Conservation (phyloP, 2,888 invertebrate genomes). For the Dromius quadrimaculatus region DNA sequence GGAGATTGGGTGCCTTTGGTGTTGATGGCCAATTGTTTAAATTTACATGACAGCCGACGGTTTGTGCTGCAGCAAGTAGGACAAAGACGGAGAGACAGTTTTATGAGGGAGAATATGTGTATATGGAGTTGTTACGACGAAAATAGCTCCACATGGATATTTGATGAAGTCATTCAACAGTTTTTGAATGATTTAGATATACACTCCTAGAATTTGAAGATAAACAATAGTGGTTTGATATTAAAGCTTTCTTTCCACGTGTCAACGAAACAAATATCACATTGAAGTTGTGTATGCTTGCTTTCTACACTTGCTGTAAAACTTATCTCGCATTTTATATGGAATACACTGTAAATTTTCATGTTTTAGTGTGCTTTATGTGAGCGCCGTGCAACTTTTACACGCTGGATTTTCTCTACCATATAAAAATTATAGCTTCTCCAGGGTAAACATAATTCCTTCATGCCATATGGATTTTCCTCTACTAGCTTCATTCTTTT, state of each 20-base stretch:
- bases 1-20: constrained; percentile 8
- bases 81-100: not conserved
- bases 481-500: too few species aligned
- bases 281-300: not conserved
- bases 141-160: too few species aligned
- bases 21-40: constrained; percentile 47
- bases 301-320: constrained; percentile 44
- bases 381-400: constrained; percentile 39
- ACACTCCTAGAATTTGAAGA: too few species aligned
- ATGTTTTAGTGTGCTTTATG: constrained; percentile 51
- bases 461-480: constrained; percentile 38
- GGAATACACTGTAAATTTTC: constrained; percentile 52
- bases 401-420: constrained; percentile 42
- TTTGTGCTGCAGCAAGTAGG: not conserved
- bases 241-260: too few species aligned
- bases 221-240: too few species aligned
- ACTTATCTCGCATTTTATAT: constrained; percentile 49
- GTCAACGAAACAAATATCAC: not conserved
- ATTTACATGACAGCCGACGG: constrained; percentile 46
- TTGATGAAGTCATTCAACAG: too few species aligned
- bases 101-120: not conserved
- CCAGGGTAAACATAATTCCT: constrained; percentile 41
- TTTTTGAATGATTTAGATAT: too few species aligned
- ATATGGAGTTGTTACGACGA: not conserved
- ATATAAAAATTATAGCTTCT: constrained; percentile 44